Evolutionary conservation across 2,888 invertebrate species (phyloP), one percentile per base, ranked within the genome.

Genomic region (Hesperia comma): DNA sequence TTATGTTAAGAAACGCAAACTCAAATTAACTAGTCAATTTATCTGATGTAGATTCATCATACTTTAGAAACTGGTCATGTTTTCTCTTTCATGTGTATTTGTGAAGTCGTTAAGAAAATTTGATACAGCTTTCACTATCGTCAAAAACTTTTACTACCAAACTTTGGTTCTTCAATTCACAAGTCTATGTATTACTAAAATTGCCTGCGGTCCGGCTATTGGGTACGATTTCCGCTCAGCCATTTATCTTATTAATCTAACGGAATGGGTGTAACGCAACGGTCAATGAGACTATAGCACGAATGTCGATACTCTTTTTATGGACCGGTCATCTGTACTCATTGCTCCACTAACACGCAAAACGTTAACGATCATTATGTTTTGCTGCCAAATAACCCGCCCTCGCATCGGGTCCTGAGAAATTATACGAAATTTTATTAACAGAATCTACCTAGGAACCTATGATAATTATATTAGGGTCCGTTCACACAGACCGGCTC

Each of bases 231-330:
- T 58, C 57, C 57, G 57, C 26, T 58, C 15, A 26, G 57, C 43
- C 41, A 58, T 58, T 49, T 58, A 58, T 58, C 57, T 58, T 58
- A 58, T 58, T 58, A 58, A 58, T 26, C 26, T 58, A 58, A 58
- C 57, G 57, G 57, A n/a, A 33, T 57, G 56, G 40, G 15, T 58
- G 57, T 58, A 58, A 58, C 43, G 41, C 43, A 58, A 43, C 43
- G 43, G 14, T 58, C 57, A 10, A 58, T 43, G 57, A 43, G n/a
- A 43, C 57, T 58, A 32, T n/a, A 58, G 26, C 57, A 58, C 57
- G 57, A 26, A 58, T 26, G 57, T 58, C 43, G 57, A 58, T 58
- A 41, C 56, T 41, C 56, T 57, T 57, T 57, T 57, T 57, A 21
- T 40, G 40, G 19, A 19, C 19, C 19, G 19, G 14, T 40, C 56